phyloP scores from a whole-genome alignment of 1,140 invertebrate species.

The Lucilia cuprina region DNA sequence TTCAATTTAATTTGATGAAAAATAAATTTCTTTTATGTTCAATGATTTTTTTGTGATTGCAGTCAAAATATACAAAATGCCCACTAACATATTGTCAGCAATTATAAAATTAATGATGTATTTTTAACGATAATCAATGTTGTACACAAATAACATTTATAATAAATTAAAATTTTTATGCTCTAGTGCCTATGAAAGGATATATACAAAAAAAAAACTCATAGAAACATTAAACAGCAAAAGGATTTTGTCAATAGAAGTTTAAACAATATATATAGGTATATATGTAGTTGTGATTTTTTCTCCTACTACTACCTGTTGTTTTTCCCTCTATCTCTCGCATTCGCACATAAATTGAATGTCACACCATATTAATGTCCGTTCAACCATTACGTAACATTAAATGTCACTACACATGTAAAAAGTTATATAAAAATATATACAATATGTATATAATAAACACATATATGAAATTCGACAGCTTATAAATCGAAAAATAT shows the following conservation, averaged over 20 bases:
- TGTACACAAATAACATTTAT: background rate
- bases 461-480: background rate
- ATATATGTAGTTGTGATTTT: background rate
- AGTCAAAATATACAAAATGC: background rate
- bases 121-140: background rate
- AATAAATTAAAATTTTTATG: background rate
- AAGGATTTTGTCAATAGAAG: background rate
- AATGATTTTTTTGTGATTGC: background rate
- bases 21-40: background rate
- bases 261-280: background rate
- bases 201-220: background rate
- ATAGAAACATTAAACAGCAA: background rate
- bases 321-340: background rate
- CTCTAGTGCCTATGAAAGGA: background rate
- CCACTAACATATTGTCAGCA: background rate
- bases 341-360: background rate
- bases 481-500: slow-evolving; percentile 3
- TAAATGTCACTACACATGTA: slow-evolving; percentile 1
- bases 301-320: background rate
- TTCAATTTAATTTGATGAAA: background rate
- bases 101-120: background rate
- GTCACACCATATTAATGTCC: background rate
- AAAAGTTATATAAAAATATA: background rate
- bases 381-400: background rate
- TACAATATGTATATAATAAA: background rate